phyloP scores from a whole-genome alignment of 2,113 vertebrate genomes.

The Marcusenius ussheri region DNA sequence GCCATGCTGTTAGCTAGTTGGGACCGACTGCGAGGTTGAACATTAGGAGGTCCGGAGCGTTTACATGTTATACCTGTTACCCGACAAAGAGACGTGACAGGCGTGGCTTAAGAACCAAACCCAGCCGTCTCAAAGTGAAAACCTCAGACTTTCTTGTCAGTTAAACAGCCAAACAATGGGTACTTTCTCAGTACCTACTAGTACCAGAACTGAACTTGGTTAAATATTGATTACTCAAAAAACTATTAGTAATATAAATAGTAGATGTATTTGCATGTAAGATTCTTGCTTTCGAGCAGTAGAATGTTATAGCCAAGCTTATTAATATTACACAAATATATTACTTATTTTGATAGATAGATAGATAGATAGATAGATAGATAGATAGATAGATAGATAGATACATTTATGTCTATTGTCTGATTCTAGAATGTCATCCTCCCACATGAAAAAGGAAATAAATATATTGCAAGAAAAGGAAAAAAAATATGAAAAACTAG shows the following conservation, averaged over 20 bases:
- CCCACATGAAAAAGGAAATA: not conserved
- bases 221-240: not conserved
- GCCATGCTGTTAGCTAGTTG: not conserved
- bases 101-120: not conserved
- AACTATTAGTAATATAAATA: not conserved
- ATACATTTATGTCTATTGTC: not conserved
- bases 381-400: not conserved
- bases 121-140: not conserved
- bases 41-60: not conserved
- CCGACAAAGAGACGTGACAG: not conserved
- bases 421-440: not conserved
- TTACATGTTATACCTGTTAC: not conserved
- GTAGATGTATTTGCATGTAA: not conserved
- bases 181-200: not conserved
- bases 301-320: not conserved
- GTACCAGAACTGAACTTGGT: not conserved
- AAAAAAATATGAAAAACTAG: not conserved
- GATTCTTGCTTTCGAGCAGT: not conserved
- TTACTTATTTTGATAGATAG: not conserved
- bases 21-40: not conserved
- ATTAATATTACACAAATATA: not conserved
- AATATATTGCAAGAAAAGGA: not conserved
- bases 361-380: not conserved
- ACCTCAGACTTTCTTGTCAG: not conserved
- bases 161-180: not conserved